These are phyloP conservation scores for Mayetiola destructor DNA, from an alignment of 2,888 invertebrate species.

Conservation along the genomic window DNA sequence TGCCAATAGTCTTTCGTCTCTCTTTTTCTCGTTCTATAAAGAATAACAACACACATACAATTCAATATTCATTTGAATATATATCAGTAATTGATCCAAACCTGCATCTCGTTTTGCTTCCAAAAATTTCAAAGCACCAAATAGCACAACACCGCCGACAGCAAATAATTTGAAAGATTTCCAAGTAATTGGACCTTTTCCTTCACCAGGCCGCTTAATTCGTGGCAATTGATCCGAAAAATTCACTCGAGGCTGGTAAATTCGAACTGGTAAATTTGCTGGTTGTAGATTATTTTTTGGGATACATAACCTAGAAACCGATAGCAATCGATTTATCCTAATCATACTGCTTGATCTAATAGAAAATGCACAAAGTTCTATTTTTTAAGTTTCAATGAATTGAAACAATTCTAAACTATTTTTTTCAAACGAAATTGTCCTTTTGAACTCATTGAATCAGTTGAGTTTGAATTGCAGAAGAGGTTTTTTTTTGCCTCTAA, in stretches of 20 bases:
- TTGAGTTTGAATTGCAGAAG: no score
- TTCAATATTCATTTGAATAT: neutral
- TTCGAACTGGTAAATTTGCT: neutral
- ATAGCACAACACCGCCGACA: constrained; percentile 45
- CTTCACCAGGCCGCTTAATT: constrained; percentile 23
- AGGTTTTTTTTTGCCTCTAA: no score
- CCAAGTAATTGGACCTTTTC: constrained; percentile 65
- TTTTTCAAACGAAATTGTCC: no score
- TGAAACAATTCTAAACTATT: no score
- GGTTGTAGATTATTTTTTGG: neutral
- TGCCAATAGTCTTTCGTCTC: constrained; percentile 68
- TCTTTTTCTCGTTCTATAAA: constrained; percentile 46
- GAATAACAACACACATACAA: neutral
- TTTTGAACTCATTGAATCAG: no score
- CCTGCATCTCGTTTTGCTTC: constrained; percentile 65
- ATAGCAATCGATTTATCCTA: neutral
- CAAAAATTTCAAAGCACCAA: constrained; percentile 52
- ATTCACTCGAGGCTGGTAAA: neutral
- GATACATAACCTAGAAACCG: constrained; percentile 4
- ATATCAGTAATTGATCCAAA: constrained; percentile 23
- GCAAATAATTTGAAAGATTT: constrained; percentile 54
- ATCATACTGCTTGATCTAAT: no score
- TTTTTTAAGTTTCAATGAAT: no score
- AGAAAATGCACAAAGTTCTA: no score
- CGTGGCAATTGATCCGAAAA: neutral